Base-by-base conservation (phyloP, 37 sponge, comb jelly and placozoan species). In the Petrosia ficiformis region DNA sequence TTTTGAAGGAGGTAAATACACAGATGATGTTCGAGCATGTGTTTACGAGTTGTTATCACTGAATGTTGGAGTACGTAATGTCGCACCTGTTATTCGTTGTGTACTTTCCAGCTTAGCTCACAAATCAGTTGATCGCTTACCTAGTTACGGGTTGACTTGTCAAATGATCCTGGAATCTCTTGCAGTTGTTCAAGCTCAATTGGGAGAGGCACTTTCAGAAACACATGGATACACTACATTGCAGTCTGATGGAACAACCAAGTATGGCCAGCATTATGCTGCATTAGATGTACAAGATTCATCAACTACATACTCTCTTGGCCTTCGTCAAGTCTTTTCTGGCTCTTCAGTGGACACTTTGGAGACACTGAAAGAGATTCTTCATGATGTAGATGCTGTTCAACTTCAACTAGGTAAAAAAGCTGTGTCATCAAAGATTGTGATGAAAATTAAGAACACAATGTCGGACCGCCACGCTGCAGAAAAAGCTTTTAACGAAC, bases 401-500 rank as follows among this genome's bases (percentile, higher is more conserved):
- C 35, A 32, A 31, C 6, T 28, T 5, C 38, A 33, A 57, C 39
- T 74, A 32, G 75, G 60, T 24, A 2, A 57, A 28, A n/a, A 56
- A 8, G 10, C 65, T 8, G 39, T 30, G 1, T 72, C 73, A n/a
- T 58, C 65, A 39, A 59, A 71, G 32, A 71, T 80, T 14, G 30
- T 80, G 4, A 26, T 29, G 5, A 61, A 22, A 29, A 58, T 86
- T 39, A 80, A 80, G 28, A 80, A 79, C 38, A 86, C 86, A 5
- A 85, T 86, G 86, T 75, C 87, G 28, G 87, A 86, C 70, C 25
- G 81, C 3, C 77, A 80, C 57, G 22, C 43, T 59, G 84, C 66
- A 21, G 71, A 75, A 34, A 82, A 82, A 82, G 24, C 43, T 8
- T 61, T 61, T 22, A 61, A 61, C 19, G 39, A 77, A 16, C 28